Conservation (phyloP, 2,888 invertebrate species). For the Hypena proboscidalis region DNA sequence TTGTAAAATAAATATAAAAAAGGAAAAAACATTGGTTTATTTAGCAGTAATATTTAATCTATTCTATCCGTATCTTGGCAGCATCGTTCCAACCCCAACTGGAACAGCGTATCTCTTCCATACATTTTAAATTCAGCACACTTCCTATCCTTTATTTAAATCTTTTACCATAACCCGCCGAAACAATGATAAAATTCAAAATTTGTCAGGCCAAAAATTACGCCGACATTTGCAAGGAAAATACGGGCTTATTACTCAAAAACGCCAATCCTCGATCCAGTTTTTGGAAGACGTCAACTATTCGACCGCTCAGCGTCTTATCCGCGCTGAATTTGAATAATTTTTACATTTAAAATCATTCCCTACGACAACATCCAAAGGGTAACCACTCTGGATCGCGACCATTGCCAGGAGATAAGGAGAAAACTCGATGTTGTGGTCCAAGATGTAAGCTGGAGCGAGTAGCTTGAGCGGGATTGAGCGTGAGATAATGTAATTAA, state of each 20-base stretch:
- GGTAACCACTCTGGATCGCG: constrained; percentile 82
- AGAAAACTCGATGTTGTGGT: constrained; percentile 61
- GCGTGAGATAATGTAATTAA: no score
- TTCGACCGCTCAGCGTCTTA: constrained; percentile 75
- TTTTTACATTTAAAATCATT: constrained; percentile 86
- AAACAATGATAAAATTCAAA: constrained; percentile 41
- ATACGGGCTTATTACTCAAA: constrained; percentile 60
- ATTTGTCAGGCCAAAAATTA: constrained; percentile 44
- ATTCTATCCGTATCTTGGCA: no score
- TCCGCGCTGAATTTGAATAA: constrained; percentile 80
- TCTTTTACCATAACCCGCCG: constrained; percentile 5
- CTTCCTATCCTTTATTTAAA: constrained; percentile 11
- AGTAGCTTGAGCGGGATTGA: no score
- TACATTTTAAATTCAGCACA: neutral
- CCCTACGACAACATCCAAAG: constrained; percentile 84
- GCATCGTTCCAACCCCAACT: no score
- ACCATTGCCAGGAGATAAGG: constrained; percentile 82
- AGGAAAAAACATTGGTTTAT: no score
- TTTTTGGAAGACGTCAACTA: constrained; percentile 66
- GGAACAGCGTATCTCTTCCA: neutral
- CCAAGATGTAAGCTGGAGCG: constrained; percentile 27
- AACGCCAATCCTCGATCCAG: constrained; percentile 70
- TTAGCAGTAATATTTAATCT: no score
- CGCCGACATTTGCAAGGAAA: constrained; percentile 37
- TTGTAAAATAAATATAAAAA: no score